Conservation (phyloP, 2,888 invertebrate species). For the Matsumyia berberina region DNA sequence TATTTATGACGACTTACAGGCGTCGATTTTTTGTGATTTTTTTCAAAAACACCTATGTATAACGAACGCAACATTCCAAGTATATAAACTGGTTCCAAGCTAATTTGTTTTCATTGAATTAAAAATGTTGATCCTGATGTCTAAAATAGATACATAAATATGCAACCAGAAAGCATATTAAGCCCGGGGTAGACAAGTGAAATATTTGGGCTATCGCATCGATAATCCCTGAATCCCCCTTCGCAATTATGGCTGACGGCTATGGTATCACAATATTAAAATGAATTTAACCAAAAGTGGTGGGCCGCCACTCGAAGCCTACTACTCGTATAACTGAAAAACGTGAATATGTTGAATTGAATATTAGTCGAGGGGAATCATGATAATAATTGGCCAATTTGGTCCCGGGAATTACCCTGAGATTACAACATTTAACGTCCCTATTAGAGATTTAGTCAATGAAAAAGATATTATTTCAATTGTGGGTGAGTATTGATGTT, state of each 20-base stretch:
- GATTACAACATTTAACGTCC: conserved; percentile 68
- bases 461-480: conserved; percentile 56
- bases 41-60: too few relatives aligned
- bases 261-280: conserved; percentile 64
- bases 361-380: conserved; percentile 67
- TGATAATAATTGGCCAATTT: conserved; percentile 73
- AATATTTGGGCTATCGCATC: conserved; percentile 61
- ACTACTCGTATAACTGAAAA: conserved; percentile 50
- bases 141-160: conserved; percentile 56
- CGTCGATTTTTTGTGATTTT: too few relatives aligned
- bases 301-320: conserved; percentile 44
- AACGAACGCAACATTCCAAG: too few relatives aligned
- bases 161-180: conserved; percentile 61
- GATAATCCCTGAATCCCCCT: conserved; percentile 64
- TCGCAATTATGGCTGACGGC: conserved; percentile 61
- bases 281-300: conserved; percentile 49
- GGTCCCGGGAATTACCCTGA: conserved; percentile 65
- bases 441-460: conserved; percentile 68
- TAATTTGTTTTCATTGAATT: conserved; percentile 49
- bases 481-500: conserved; percentile 19
- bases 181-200: conserved; percentile 64
- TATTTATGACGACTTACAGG: too few relatives aligned
- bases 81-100: conserved; percentile 10
- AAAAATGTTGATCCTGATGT: conserved; percentile 38
- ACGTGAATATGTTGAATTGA: conserved; percentile 68